Evolutionary conservation across 2,113 vertebrate species (phyloP).

Genomic region (Amazona vittata): DNA sequence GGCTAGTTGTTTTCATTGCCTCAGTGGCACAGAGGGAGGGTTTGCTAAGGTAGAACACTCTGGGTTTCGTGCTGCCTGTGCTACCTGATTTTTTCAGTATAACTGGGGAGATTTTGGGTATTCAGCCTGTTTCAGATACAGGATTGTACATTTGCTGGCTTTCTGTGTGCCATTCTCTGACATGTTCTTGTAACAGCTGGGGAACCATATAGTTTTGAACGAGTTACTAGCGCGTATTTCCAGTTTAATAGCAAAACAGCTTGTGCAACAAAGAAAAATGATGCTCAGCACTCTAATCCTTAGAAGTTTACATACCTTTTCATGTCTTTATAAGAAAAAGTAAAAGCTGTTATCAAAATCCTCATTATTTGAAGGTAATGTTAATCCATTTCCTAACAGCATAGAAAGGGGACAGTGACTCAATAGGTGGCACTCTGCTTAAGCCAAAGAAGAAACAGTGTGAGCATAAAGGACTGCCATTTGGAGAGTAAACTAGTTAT

Average conservation of each 20-base stretch:
- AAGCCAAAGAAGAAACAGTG: background rate
- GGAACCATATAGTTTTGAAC: background rate
- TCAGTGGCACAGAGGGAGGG: background rate
- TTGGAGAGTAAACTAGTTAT: background rate
- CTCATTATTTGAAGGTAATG: background rate
- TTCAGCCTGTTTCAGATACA: background rate
- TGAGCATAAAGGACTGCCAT: background rate
- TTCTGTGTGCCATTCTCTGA: background rate
- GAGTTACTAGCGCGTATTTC: background rate
- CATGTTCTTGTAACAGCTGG: background rate
- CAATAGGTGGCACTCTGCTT: constrained; percentile 39
- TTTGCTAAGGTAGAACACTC: background rate
- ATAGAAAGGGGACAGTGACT: background rate
- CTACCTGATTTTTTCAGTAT: background rate
- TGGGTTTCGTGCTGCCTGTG: background rate
- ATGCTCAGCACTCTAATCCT: background rate
- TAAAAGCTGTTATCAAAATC: background rate
- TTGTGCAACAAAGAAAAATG: background rate
- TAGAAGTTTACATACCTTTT: background rate
- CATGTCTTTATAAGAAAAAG: background rate
- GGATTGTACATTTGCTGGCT: background rate
- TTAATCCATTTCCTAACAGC: background rate
- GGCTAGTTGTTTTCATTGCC: background rate
- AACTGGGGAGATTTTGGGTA: background rate
- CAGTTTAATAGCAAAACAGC: background rate